Base-by-base conservation (phyloP, 2,113 vertebrate genomes). In the Silurus glanis region DNA sequence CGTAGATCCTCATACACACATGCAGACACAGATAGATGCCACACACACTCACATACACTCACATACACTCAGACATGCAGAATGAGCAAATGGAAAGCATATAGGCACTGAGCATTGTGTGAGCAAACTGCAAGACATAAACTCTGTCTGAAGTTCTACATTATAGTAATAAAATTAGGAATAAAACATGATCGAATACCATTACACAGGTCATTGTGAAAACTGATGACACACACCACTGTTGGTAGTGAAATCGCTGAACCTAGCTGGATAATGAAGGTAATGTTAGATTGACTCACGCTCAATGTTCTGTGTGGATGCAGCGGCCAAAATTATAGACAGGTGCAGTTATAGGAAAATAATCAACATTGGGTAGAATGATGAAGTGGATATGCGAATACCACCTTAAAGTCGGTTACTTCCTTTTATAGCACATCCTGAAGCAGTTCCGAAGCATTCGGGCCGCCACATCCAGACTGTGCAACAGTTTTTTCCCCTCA, bases 191-290 rank as follows among this genome's bases (percentile, higher is more conserved):
- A 76, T 53, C n/a, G 49, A 76, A 76, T 37, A 76, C n/a, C 23
- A 6, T n/a, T 76, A 53, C 13, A 55, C 9, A 76, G 47, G 74
- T 76, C 74, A 55, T 53, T 76, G 74, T 76, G 74, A 76, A 55
- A 76, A 76, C 49, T 14, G 49, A 76, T 25, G 74, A 76, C 23
- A 55, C 12, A 53, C 2, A 51, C 21, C 4, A 8, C 9, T 17
- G 28, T 6, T 75, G 72, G 9, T 53, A 23, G 47, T 51, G 47
- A 10, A 74, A 45, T 49, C 72, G n/a, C 0, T 55, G 74, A 76
- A 55, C 23, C 74, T 76, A 21, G 23, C 49, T 51, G 74, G 51
- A 6, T 53, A 53, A n/a, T 55, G 49, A 9, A 49, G 19, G 21
- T 72, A 10, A 49, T 72, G 25, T 37, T 7, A 47, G 37, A 8